Conservation (phyloP, 35 echinoderm and acorn worm species). For the Patiria miniata region DNA sequence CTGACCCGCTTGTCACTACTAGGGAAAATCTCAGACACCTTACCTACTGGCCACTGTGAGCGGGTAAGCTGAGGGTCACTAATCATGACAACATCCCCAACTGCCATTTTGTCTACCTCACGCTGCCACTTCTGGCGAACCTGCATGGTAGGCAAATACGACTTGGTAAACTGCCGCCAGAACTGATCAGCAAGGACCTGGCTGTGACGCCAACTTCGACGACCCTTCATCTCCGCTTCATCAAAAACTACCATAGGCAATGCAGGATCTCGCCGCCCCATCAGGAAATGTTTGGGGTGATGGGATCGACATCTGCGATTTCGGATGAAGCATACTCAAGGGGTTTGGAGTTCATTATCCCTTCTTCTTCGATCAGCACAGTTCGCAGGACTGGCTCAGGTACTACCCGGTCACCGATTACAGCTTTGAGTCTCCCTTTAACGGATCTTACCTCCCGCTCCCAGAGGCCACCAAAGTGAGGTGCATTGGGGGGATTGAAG, state of each 20-base stretch:
- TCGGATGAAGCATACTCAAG: conserved; percentile 54
- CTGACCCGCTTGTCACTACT: conserved; percentile 54
- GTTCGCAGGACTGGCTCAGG: conserved; percentile 33
- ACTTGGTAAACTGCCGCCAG: conserved; percentile 39
- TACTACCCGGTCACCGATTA: background rate
- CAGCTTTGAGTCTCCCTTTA: conserved; percentile 21
- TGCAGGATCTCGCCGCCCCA: conserved; percentile 39
- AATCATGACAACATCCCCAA: conserved; percentile 35
- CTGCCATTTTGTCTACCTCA: conserved; percentile 24
- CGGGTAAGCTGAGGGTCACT: conserved; percentile 31
- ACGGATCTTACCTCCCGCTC: conserved; percentile 54
- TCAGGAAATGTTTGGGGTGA: conserved; percentile 53
- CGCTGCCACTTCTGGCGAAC: conserved; percentile 37
- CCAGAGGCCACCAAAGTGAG: no score
- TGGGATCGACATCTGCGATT: conserved; percentile 42
- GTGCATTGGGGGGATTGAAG: conserved; percentile 53
- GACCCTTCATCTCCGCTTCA: conserved; percentile 34
- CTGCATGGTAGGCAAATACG: conserved; percentile 50
- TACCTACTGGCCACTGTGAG: conserved; percentile 45
- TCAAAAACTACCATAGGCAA: conserved; percentile 15
- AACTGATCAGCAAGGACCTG: conserved; percentile 54
- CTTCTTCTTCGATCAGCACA: conserved; percentile 51
- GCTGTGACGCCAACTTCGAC: conserved; percentile 49
- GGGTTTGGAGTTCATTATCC: conserved; percentile 50
- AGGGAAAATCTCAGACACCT: conserved; percentile 27